A percentile compares a stretch with the other conserved stretches of the same genome.
phyloP scores from a whole-genome alignment of 2,113 vertebrate species.

The Deroptyus accipitrinus region DNA sequence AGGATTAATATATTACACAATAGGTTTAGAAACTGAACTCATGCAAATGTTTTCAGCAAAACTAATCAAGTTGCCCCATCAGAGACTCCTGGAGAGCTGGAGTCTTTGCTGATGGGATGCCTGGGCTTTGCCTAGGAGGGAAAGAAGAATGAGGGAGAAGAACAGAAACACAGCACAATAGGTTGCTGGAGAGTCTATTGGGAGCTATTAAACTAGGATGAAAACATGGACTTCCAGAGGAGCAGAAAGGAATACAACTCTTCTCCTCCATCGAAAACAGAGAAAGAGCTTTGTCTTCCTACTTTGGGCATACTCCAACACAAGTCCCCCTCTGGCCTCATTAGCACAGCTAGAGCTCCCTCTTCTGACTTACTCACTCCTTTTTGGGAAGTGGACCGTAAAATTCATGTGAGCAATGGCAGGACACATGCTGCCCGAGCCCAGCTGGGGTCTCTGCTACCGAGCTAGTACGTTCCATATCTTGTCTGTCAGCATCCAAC shows the following conservation, averaged over 20 bases:
- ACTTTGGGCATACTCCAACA: not conserved
- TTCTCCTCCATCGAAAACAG: not conserved
- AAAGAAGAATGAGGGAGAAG: not conserved
- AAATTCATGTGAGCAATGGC: not conserved
- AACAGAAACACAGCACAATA: not conserved
- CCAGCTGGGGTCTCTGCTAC: not conserved
- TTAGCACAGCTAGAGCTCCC: slow-evolving; percentile 32
- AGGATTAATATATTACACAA: not conserved
- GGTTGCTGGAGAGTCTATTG: not conserved
- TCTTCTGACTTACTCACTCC: slow-evolving; percentile 25
- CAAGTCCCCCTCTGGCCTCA: not conserved
- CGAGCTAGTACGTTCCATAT: not conserved
- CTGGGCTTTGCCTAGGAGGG: not conserved
- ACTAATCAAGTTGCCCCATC: not conserved
- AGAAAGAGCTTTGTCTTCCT: not conserved
- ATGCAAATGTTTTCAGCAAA: not conserved
- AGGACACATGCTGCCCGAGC: accelerated
- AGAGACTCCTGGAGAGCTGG: not conserved
- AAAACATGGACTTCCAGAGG: not conserved
- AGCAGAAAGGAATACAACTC: not conserved
- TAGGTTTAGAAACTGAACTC: not conserved
- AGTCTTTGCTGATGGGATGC: not conserved
- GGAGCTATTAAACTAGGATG: not conserved
- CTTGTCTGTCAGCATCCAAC: not conserved
- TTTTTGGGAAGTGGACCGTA: not conserved